Base-by-base conservation (phyloP, 2,113 vertebrate genomes). In the Anguilla japonica region DNA sequence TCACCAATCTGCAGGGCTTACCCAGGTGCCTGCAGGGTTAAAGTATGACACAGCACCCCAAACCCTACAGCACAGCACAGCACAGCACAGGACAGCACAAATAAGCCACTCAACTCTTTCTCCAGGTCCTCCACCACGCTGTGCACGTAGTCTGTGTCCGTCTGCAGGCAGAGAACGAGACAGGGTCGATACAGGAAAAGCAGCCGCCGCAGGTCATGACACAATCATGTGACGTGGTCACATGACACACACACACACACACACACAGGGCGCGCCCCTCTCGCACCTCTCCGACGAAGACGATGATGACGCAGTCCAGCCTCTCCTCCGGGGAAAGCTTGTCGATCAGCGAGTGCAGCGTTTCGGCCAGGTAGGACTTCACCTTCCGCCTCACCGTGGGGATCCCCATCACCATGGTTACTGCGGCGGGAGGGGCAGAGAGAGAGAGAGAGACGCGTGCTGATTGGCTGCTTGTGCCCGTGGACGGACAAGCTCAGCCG, bases 401-500 rank as follows among this genome's bases (percentile, higher is more conserved):
- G 93, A 99, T 98, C 88, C 98, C 98, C 98, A 99, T 99, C 90
- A 99, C 98, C 95, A 99, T 97, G 91, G 98, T 98, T 94, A 99
- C 98, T 99, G 95, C 67, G 94, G 60, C 80, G 71, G 46, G 63
- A 56, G 75, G 63, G 71, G 75, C 53, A 87, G 15, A 41, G 81
- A 71, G 82, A 84, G 71, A 89, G 86, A 89, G 41, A n/a, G 16
- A 75, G 34, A 6, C 5, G 0, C 39, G 40, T 29, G 34, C 40
- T 5, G 39, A 20, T 40, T 40, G 40, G 60, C 60, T 5, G n/a
- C 18, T 60, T 15, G 14, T 14, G 13, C 6, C 6, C 57, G 6
- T 20, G 57, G 18, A 60, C 43, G 4, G 43, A 46, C 43, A 2
- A 34, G 43, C 43, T 46, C 43, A 4, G 5, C 8, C 8, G 0